Evolutionary conservation across 2,113 vertebrate genomes (phyloP).

Genomic region (Strix uralensis): DNA sequence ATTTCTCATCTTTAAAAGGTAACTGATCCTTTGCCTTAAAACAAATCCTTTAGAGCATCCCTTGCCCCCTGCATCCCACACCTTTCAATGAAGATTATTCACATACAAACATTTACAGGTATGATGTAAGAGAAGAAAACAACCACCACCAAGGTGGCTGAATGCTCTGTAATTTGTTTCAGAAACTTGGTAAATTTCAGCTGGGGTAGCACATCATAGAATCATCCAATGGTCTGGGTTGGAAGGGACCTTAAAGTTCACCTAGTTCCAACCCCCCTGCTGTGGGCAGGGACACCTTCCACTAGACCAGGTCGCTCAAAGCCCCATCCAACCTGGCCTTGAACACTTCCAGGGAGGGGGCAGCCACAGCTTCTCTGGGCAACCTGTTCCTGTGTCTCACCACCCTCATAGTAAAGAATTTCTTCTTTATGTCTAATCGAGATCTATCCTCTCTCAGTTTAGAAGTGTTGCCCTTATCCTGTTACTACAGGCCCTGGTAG

Average conservation of each 20-base stretch:
- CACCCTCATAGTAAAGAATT: accelerated
- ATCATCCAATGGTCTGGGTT: not conserved
- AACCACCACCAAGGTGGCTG: not conserved
- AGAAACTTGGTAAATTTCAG: not conserved
- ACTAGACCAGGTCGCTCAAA: not conserved
- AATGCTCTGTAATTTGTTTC: not conserved
- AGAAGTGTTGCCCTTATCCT: not conserved
- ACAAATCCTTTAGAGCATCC: not conserved
- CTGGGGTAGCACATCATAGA: not conserved
- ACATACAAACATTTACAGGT: not conserved
- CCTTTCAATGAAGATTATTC: not conserved
- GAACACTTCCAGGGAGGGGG: accelerated
- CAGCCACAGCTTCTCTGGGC: not conserved
- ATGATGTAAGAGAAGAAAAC: not conserved
- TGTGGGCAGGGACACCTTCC: accelerated
- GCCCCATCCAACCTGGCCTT: not conserved
- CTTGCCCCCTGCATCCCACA: not conserved
- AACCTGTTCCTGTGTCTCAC: not conserved
- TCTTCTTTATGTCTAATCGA: not conserved
- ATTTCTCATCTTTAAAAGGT: not conserved
- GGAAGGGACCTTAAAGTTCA: not conserved
- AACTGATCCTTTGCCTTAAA: not conserved
- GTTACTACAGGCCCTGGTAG: not conserved
- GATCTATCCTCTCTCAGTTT: not conserved
- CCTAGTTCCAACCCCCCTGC: not conserved